Base-by-base conservation (phyloP, 2,113 vertebrate genomes). In the Oxyruncus cristatus region DNA sequence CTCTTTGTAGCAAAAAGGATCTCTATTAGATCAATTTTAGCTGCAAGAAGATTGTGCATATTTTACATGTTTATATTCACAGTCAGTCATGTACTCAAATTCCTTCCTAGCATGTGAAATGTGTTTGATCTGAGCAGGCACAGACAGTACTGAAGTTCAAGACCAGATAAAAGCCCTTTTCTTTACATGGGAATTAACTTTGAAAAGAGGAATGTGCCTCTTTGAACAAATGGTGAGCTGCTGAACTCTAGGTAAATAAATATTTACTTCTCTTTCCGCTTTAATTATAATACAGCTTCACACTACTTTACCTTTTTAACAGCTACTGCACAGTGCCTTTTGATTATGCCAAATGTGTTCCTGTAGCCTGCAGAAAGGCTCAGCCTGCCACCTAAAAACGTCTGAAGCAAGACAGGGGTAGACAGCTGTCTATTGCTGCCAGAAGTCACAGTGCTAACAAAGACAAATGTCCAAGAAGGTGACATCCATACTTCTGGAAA, bases 341-440 rank as follows among this genome's bases (percentile, higher is more conserved):
- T 85, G 33, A 47, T 65, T 53, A 20, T 61, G 39, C 42, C 68
- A 49, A 56, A n/a, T 66, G 17, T 65, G 17, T 66, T 75, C n/a
- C 53, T 74, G 26, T 9, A 3, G 53, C 44, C 13, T 39, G 5
- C 33, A 58, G 27, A n/a, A 92, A 84, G 28, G 37, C 53, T 56
- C 74, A 81, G 47, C 65, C 86, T 93, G 90, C 42, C 76, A 71
- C 65, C 70, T 71, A 59, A 65, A 66, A 95, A 63, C 82, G n/a
- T 28, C 84, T 52, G 17, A n/a, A 81, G 49, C 47, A 84, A 91
- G 85, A 97, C 49, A 67, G 85, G 75, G 50, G 23, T 32, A 30
- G 84, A 97, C 97, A 97, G 97, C 97, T 97, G 95, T 80, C 53
- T 44, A 37, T 47, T 58, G 62, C 95, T 94, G 90, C 89, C 86